Conservation (phyloP, 2,888 invertebrate genomes). For the Polia nebulosa region DNA sequence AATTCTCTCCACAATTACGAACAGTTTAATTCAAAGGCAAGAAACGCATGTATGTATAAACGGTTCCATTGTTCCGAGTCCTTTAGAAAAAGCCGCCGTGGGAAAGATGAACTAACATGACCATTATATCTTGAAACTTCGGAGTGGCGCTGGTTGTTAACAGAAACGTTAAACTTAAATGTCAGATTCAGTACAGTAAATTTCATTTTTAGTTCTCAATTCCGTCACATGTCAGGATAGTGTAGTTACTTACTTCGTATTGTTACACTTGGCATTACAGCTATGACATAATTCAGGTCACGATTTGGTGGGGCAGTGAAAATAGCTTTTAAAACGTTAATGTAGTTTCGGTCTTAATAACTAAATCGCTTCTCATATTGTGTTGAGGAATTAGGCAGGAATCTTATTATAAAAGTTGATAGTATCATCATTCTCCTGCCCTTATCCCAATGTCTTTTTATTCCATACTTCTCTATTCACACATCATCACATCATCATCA, state of each 20-base stretch:
- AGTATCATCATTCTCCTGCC: too few species aligned
- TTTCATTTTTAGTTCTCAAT: background rate
- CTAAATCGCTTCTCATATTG: background rate
- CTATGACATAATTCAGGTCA: constrained; percentile 43
- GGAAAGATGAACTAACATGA: constrained; percentile 24
- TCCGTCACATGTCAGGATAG: background rate
- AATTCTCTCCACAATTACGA: constrained; percentile 40
- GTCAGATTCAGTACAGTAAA: background rate
- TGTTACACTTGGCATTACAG: constrained; percentile 20
- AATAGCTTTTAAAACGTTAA: constrained; percentile 21
- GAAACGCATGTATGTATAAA: constrained; percentile 46
- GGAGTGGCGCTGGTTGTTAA: background rate
- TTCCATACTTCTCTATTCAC: too few species aligned
- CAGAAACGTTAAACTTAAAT: background rate
- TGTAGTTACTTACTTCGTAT: background rate
- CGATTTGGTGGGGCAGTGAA: constrained; percentile 17
- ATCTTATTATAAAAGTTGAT: too few species aligned
- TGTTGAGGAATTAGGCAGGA: background rate
- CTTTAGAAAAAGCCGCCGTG: constrained; percentile 51
- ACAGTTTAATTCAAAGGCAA: constrained; percentile 56
- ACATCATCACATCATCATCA: too few species aligned
- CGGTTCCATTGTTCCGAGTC: constrained; percentile 38
- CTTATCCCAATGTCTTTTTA: too few species aligned
- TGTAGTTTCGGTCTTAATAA: background rate
- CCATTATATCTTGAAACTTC: constrained; percentile 15